These are phyloP conservation scores for Liodrosophila aerea DNA, from an alignment of 2,888 invertebrate genomes.

Conservation along the genomic window DNA sequence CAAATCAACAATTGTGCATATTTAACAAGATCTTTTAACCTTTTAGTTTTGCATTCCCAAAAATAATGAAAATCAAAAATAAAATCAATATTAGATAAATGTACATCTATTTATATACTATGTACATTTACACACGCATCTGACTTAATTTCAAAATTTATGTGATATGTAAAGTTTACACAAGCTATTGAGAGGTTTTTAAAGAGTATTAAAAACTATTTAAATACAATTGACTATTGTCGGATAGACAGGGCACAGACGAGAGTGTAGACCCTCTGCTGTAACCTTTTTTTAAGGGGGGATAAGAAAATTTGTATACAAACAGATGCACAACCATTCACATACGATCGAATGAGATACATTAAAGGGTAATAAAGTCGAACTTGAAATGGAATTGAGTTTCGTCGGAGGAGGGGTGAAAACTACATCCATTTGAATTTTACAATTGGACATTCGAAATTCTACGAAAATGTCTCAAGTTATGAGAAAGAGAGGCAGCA, in stretches of 20 bases:
- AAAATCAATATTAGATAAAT: too few species aligned
- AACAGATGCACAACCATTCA: constrained; percentile 41
- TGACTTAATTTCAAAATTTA: too few species aligned
- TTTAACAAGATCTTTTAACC: too few species aligned
- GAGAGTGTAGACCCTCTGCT: constrained; percentile 27
- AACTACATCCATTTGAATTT: constrained; percentile 37
- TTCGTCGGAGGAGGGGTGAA: not conserved
- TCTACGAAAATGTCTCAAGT: constrained; percentile 47
- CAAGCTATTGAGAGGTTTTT: too few species aligned
- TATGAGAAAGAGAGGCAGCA: constrained; percentile 35
- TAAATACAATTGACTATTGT: constrained; percentile 25
- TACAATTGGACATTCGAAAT: constrained; percentile 44
- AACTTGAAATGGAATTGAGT: constrained; percentile 19
- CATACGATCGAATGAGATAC: constrained; percentile 45
- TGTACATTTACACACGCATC: too few species aligned
- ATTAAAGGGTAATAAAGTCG: constrained; percentile 58
- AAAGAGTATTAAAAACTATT: too few species aligned
- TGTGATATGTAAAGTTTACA: too few species aligned
- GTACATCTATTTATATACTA: too few species aligned
- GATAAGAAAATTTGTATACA: constrained; percentile 31
- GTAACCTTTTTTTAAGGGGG: constrained; percentile 7
- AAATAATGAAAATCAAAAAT: too few species aligned
- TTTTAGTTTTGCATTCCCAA: too few species aligned
- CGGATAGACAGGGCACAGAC: not conserved
- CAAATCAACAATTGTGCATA: too few species aligned